Base-by-base conservation (phyloP, 2,888 invertebrate genomes). In the Taphrorychus bicolor region DNA sequence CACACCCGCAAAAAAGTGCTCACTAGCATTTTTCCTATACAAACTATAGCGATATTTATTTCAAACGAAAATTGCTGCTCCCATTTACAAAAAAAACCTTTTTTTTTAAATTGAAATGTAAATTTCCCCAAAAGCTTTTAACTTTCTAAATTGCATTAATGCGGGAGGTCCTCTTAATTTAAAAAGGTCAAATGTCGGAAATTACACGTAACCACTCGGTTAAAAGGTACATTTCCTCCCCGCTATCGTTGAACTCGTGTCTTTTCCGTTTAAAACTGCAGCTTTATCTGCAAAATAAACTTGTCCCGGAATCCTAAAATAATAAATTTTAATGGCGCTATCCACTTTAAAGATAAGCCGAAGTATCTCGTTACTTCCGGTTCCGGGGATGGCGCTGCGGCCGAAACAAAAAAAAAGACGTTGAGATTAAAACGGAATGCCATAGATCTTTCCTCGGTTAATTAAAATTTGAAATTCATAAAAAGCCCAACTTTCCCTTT, bases 291-390 rank as follows among this genome's bases (percentile, higher is more conserved):
- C 56, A 52, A 53, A 61, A 66, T 58, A 66, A 57, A 62, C 57
- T 66, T 66, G 58, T 58, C 54, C 56, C 45, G 24, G 59, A 53
- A 67, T 59, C 53, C 53, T 52, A 63, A 59, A 67, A 67, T 67
- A 67, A 62, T 67, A 67, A 63, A 67, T 67, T 67, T 67, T 59
- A 62, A 67, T 52, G 45, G 62, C 67, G 53, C 58, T 61, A 63
- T 67, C 51, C 67, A 58, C 61, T 57, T 53, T 63, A 59, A 60
- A 66, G 67, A 67, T 62, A 62, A 67, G 67, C 67, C 52, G 41
- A 61, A 61, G 49, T 61, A 59, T 66, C 66, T 41, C 66, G 61
- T 66, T 61, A 61, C 60, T 59, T 45, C 45, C 56, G 32, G 24
- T 60, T 66, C 21, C 56, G n/a, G n/a, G n/a, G n/a, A n/a, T n/a